Conservation (phyloP, 2,888 invertebrate genomes). For the Drosophila bunnanda region DNA sequence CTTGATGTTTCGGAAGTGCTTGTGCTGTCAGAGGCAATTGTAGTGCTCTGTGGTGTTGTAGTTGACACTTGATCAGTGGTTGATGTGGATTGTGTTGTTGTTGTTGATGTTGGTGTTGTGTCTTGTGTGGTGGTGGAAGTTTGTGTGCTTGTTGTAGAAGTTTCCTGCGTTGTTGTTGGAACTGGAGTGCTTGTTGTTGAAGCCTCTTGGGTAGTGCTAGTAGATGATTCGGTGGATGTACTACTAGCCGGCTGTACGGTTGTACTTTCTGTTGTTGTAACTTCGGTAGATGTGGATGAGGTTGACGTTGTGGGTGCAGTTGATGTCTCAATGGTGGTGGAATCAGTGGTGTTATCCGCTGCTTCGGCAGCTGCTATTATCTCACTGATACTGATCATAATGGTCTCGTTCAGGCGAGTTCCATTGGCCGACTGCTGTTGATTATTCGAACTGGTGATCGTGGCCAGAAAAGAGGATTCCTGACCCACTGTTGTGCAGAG, state of each 20-base stretch:
- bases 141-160: slow-evolving; percentile 1
- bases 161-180: slow-evolving; percentile 6
- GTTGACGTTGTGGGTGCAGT: slow-evolving; percentile 1
- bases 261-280: slow-evolving; percentile 10
- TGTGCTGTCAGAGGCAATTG: neutral
- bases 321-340: slow-evolving; percentile 6
- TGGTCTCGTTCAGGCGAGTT: slow-evolving; percentile 62
- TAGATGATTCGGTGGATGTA: slow-evolving; percentile 1
- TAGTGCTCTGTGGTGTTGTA: slow-evolving; percentile 6
- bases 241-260: slow-evolving; percentile 3
- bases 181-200: neutral
- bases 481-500: slow-evolving; percentile 44
- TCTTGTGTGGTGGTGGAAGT: slow-evolving; percentile 4
- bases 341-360: slow-evolving; percentile 13
- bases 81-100: slow-evolving; percentile 2
- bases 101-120: slow-evolving; percentile 11
- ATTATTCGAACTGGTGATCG: slow-evolving; percentile 66
- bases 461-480: slow-evolving; percentile 62
- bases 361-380: slow-evolving; percentile 60
- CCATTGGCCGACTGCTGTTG: slow-evolving; percentile 51
- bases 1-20: slow-evolving; percentile 8
- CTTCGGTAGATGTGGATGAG: slow-evolving; percentile 7
- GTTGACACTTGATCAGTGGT: neutral
- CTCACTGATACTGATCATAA: slow-evolving; percentile 65
- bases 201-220: neutral